Conservation (phyloP, 1,140 invertebrate species). For the Cydia splendana region DNA sequence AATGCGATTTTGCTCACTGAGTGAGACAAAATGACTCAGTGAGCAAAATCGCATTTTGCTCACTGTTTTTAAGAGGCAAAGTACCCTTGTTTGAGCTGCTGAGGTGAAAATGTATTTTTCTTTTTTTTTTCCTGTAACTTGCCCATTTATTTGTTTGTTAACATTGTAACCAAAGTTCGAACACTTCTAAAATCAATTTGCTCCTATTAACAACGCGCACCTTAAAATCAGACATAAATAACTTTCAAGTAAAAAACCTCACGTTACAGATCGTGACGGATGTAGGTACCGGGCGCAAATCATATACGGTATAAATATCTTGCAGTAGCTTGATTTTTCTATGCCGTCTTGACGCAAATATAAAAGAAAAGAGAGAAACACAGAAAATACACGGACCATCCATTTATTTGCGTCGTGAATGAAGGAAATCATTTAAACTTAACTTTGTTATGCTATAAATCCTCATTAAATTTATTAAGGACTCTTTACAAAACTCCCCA, state of each 20-base stretch:
- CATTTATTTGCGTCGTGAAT: no score
- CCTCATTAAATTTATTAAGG: no score
- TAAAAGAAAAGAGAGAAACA: not conserved
- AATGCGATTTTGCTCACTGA: no score
- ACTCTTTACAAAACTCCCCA: conserved; percentile 8
- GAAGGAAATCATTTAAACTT: no score
- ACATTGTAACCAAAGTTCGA: not conserved
- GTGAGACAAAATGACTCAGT: no score
- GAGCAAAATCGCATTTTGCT: no score
- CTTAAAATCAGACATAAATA: conserved; percentile 12
- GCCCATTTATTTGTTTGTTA: not conserved
- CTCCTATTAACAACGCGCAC: conserved; percentile 1
- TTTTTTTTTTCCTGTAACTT: no score
- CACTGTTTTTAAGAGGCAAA: no score
- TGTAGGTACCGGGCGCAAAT: conserved; percentile 1
- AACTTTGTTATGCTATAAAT: no score
- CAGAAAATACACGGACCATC: no score
- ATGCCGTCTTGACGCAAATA: not conserved
- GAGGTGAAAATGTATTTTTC: no score
- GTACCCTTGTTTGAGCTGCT: no score
- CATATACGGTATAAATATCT: not conserved
- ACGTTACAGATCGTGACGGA: conserved; percentile 23
- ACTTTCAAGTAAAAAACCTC: conserved; percentile 1
- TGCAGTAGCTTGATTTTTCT: not conserved
- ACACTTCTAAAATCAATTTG: not conserved